Base-by-base conservation (phyloP, 1,140 invertebrate species). In the Drusus annulatus region DNA sequence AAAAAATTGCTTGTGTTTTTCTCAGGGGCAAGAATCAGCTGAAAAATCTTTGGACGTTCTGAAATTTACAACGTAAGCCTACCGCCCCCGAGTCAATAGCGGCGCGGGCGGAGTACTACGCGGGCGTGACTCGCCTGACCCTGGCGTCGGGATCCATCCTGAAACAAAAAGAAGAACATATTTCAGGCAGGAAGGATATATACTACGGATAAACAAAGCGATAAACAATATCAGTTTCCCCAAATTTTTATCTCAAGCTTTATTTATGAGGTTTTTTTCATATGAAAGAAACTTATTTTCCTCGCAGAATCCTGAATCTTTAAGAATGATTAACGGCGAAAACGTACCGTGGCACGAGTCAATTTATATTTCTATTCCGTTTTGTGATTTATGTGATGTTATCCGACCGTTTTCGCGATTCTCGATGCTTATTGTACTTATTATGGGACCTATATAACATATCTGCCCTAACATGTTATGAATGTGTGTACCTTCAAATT, bases 21-120 rank as follows among this genome's bases (percentile, higher is more conserved):
- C 6, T n/a, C 19, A 28, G 23, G 60, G 19, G 23, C 60, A 13
- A 63, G 23, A 28, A 63, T 8, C 23, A 36, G 31, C 31, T 28
- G 6, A 28, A 28, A 28, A 28, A 28, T 3, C 2, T 6, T n/a
- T n/a, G n/a, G n/a, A n/a, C n/a, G n/a, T n/a, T n/a, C n/a, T n/a
- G n/a, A 50, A 68, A 45, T 68, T 71, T 71, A 71, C 68, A 23
- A 17, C 68, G 68, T 17, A 71, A 25, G 51, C n/a, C 68, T 71
- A 50, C 19, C 68, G 45, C 68, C 68, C 68, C 45, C 36, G 68
- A 71, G 51, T 71, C 50, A 71, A 71, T 71, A 71, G 23, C 23
- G 21, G 68, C 17, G 16, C 8, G 16, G 36, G 68, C 8, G 51
- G 2, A 51, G 21, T 23, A n/a, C n/a, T 17, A 28, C 25, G 16